Conservation (phyloP, 2,797 vertebrate genomes). For the Callimico goeldii region DNA sequence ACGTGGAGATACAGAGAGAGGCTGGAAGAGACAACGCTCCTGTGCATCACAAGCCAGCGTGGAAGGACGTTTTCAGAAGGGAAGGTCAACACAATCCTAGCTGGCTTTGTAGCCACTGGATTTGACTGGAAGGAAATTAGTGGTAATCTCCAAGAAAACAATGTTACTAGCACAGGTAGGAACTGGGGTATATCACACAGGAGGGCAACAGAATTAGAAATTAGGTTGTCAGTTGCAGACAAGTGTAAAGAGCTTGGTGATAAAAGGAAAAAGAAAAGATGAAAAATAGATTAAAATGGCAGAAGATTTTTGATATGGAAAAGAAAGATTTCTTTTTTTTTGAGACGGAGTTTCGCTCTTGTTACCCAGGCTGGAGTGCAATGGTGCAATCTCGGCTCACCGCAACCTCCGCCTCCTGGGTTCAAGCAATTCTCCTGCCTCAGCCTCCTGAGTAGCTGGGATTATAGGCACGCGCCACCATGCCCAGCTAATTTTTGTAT, state of each 20-base stretch:
- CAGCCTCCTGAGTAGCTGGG: no score
- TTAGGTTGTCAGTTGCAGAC: not conserved
- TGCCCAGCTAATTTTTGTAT: no score
- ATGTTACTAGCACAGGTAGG: not conserved
- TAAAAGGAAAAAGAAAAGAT: not conserved
- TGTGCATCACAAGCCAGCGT: not conserved
- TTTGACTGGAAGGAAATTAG: not conserved
- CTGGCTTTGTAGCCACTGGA: not conserved
- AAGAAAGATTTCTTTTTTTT: not conserved
- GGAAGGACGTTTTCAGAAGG: not conserved
- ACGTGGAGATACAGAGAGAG: not conserved
- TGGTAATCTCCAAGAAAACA: not conserved
- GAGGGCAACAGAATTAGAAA: not conserved
- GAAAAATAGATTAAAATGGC: constrained; percentile 6
- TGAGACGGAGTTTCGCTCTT: no score
- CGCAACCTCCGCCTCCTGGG: no score
- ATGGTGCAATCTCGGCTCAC: no score
- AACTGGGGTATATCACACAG: not conserved
- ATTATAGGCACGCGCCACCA: no score
- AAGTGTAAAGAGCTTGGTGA: not conserved
- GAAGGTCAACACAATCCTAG: not conserved
- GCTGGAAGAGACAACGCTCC: not conserved
- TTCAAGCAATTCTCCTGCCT: no score
- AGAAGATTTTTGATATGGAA: not conserved
- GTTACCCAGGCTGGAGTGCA: no score